Base-by-base conservation (phyloP, 2,113 vertebrate species). In the Phylloscopus trochiloides region DNA sequence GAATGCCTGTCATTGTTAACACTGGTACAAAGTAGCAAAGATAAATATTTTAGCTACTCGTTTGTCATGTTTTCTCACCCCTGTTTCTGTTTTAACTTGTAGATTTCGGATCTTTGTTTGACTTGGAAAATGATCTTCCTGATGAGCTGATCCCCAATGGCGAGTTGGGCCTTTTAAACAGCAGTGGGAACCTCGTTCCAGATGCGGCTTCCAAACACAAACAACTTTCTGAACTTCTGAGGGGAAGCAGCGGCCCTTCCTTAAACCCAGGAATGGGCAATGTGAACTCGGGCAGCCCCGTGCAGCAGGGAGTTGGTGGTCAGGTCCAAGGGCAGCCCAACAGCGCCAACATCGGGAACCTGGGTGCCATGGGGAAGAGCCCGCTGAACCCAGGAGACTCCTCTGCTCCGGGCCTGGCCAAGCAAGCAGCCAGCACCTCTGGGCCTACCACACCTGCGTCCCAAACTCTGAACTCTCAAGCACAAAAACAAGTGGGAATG, bases 111-210 rank as follows among this genome's bases (percentile, higher is more conserved):
- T 99, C 99, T 75, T 98, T 99, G 89, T 99, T 99, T 97, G 99
- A 99, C 97, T 98, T 99, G 98, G 99, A 99, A 98, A 99, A 99
- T 25, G 99, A 99, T 98, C 99, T 99, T 97, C 99, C 99, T 8
- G 99, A 99, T 97, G 99, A 99, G 96, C 98, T 99, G 97, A 99
- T 99, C 94, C 99, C 98, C 90, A 99, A 99, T 92, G 99, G 99
- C 85, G 99, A 99, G 93, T 94, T 99, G 97, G 96, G 97, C 96
- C 97, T 99, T 98, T 98, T 99, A 97, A 98, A 98, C 97, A 98
- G 97, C 92, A 97, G 98, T 84, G 98, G 98, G 89, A 98, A 98
- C 95, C 98, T 98, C 51, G 98, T 99, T 94, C 98, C 98, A 70
- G 99, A 99, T 97, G 99, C 99, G 31, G 99, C 99, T 94, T 98